These are phyloP conservation scores for Spisula solida DNA, from an alignment of 2,888 invertebrate species.

Conservation along the genomic window DNA sequence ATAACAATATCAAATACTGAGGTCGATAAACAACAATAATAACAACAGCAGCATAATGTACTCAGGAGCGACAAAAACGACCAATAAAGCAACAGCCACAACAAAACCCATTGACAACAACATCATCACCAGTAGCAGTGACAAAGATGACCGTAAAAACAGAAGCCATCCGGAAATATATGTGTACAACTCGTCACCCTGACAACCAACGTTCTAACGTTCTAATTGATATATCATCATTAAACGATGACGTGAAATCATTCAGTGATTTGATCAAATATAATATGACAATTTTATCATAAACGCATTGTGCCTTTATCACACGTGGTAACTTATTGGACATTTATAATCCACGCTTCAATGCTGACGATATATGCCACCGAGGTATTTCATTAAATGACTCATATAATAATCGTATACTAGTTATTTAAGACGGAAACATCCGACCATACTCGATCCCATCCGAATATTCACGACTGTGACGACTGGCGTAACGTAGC, in stretches of 20 bases:
- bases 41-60: background rate
- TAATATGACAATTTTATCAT: background rate
- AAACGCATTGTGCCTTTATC: background rate
- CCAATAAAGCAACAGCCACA: background rate
- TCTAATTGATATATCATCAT: constrained; percentile 4
- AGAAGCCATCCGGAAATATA: no score
- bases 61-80: background rate
- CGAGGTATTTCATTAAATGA: background rate
- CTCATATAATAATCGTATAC: no score
- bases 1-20: no score
- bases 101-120: background rate
- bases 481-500: no score
- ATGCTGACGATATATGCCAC: background rate
- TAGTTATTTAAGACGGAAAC: background rate
- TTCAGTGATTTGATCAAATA: background rate
- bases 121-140: background rate
- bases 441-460: background rate
- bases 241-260: background rate
- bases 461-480: no score
- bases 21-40: background rate
- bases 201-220: no score
- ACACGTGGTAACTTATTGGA: background rate
- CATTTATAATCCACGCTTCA: background rate
- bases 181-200: no score
- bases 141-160: background rate